Evolutionary conservation across 2,888 invertebrate genomes (phyloP), one percentile per base, ranked within the genome.

Genomic region (Colletes collaris): DNA sequence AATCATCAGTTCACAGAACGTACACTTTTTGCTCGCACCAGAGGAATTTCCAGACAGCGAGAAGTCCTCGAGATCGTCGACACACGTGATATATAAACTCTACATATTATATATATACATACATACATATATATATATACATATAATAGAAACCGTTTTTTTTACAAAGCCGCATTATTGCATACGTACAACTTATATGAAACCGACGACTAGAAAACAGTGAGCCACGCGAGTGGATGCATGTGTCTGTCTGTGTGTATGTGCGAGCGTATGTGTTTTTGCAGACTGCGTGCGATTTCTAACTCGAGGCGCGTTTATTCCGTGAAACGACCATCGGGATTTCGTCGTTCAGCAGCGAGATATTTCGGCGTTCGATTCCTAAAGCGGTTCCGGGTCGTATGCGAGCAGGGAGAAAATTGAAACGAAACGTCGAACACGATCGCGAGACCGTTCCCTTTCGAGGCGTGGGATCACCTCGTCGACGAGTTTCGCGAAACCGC

Each of bases 61-160:
- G 11, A 65, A 72, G 70, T 59, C 74, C 13, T 77, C 72, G 76
- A 44, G 81, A 79, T 86, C 80, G 49, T 68, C 65, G 66, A 53
- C 77, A 70, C 82, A 68, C 78, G 84, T 80, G 80, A 87, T 85
- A 79, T 77, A 75, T 72, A 70, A 79, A 49, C 67, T 81, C 70
- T 79, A 81, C 79, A 55, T 71, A 76, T 71, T 53, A 71, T 69
- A 65, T 65, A 52, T 56, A 56, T 56, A 56, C 40, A 60, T 60
- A 46, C 16, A 64, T 76, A 74, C 65, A 74, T 69, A 65, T 65
- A 52, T 56, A 56, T 56, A 56, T 58, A 60, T 60, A 46, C 16
- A 64, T 76, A 74, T 68, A 74, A 82, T 79, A 76, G 71, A 72
- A 27, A 27, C 65, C 79, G 70, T 78, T 80, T 76, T 83, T 79